Base-by-base conservation (phyloP, 2,888 invertebrate genomes). In the Eucriotettix oculatus region DNA sequence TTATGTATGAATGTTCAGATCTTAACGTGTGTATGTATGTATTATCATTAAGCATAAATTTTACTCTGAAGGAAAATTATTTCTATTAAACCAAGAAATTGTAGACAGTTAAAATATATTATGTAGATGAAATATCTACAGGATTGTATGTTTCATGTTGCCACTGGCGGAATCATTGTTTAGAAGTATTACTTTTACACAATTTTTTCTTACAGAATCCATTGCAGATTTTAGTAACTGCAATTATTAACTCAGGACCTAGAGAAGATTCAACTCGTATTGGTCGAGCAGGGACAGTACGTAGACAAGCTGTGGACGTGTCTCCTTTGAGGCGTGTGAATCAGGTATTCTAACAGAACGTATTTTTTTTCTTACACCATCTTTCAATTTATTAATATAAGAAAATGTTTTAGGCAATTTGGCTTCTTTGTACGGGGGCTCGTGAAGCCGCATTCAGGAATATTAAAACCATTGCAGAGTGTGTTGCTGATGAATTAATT, bases 211-310 rank as follows among this genome's bases (percentile, higher is more conserved):
- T 69, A 42, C 67, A 80, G 79, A 81, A 82, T 69, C 81, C 81
- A 60, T 75, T 82, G 56, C 77, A 91, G 85, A 81, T 90, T 68
- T 80, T 99, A 65, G 97, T 98, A 60, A 92, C 93, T 67, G 98
- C 98, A 64, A 96, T 99, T 70, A 98, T 99, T 72, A 98, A 99
- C 79, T 94, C 95, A 64, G 99, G 99, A 40, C 99, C 99, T 57
- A 86, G 99, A 73, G 99, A 99, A 86, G 99, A 99, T 74, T 98
- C 98, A 1, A 99, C 99, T 61, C 91, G 99, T 82, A 99, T 99
- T 71, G 99, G 99, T 76, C 91, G 99, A 71, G 98, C 98, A 66
- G 99, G 99, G 82, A 99, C 99, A 1, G 99, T 99, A n/a, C 86
- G 99, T 74, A 86, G 99, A 77, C 99, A 99, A 74, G 99, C 99